These are phyloP conservation scores for Lepisosteus osseus DNA, from an alignment of 2,113 vertebrate species.

Conservation along the genomic window DNA sequence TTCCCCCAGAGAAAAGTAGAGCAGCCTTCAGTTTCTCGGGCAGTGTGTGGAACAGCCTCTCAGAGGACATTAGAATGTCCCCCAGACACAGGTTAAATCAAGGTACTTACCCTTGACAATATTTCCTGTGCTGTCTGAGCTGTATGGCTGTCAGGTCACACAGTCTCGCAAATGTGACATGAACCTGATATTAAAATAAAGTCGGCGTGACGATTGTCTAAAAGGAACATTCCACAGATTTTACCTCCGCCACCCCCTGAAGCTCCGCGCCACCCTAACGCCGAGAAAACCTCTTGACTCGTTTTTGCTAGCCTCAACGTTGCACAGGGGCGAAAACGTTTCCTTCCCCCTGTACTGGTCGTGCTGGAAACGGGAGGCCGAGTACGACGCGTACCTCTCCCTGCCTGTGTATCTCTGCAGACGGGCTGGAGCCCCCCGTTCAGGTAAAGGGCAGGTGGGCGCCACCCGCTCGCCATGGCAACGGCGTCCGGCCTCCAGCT, in stretches of 20 bases:
- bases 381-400: slow-evolving; percentile 77
- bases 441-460: slow-evolving; percentile 59
- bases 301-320: slow-evolving; percentile 64
- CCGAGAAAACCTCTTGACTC: slow-evolving; percentile 38
- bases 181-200: too few species aligned
- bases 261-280: too few species aligned
- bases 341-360: slow-evolving; percentile 76
- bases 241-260: too few species aligned
- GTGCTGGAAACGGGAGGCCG: slow-evolving; percentile 75
- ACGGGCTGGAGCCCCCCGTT: slow-evolving; percentile 69
- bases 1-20: not conserved
- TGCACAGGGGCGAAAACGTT: slow-evolving; percentile 66
- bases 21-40: slow-evolving; percentile 2
- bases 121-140: too few species aligned
- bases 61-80: not conserved
- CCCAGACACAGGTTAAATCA: not conserved
- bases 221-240: too few species aligned
- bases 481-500: slow-evolving; percentile 24
- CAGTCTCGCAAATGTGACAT: too few species aligned
- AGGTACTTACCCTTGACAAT: not conserved
- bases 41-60: not conserved
- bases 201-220: too few species aligned
- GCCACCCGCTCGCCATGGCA: slow-evolving; percentile 33
- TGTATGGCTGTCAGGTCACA: too few species aligned
- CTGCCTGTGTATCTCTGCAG: slow-evolving; percentile 74